Evolutionary conservation across 2,113 vertebrate genomes (phyloP), one percentile per base, ranked within the genome.

Genomic region (Bucco capensis): DNA sequence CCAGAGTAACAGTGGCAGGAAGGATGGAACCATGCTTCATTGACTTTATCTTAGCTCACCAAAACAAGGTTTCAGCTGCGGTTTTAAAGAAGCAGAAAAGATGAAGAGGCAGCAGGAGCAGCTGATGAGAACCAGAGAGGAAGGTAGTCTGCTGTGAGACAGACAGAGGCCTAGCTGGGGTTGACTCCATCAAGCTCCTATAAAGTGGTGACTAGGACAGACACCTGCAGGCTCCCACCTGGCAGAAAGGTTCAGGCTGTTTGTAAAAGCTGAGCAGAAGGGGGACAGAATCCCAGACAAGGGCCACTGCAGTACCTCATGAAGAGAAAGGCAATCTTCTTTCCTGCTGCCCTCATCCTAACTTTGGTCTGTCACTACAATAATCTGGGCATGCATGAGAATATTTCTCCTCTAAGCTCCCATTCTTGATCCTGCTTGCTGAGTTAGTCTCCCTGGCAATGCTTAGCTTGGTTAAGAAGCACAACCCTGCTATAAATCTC

Each of bases 11-110:
- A 56, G 78, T 2, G 44, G 71, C 87, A 80, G 89, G 87, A 89
- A 91, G 93, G 93, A 90, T 89, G 91, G 93, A 93, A 77, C 50
- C 89, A 94, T 14, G 38, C 87, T 93, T 80, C 94, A 74, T 91
- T 94, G 70, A 95, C 62, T 76, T 89, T 2, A 44, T 76, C 77
- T 50, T 15, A 70, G 82, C 3, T 91, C 71, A 82, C 33, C 64
- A 40, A 89, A 95, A 66, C 47, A n/a, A 23, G 30, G 25, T 24
- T 83, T 65, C 66, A 76, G 50, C 87, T 80, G 84, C 0, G 8
- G 66, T 80, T 93, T 93, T 57, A 38, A 67, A 70, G 78, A 27
- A 73, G 79, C 37, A 85, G 82, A 76, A 91, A 79, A 42, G 54
- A 37, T 1, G 16, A 82, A 11, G 3, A 5, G 24, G 17, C 2